phyloP scores from a whole-genome alignment of 1,140 invertebrate species.

The Aradophagus sp. region DNA sequence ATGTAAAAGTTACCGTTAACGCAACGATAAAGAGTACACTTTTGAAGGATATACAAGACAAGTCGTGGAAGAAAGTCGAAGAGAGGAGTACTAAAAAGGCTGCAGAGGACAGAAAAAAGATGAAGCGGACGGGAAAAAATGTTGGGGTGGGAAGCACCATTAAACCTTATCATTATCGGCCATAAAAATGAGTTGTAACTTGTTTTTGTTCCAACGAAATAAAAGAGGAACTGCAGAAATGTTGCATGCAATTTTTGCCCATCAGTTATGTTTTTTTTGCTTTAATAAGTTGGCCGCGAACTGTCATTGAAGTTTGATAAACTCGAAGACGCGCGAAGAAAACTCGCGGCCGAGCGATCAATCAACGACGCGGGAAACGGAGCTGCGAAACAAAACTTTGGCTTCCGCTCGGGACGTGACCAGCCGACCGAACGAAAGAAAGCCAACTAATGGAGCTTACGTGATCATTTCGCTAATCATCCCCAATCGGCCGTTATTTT shows the following conservation, averaged over 20 bases:
- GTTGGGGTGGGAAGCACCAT: too few relatives aligned
- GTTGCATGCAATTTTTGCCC: constrained; percentile 22
- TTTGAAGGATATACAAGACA: constrained; percentile 15
- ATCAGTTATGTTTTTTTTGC: constrained; percentile 26
- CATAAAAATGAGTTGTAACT: constrained; percentile 46
- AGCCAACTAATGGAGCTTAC: constrained; percentile 36
- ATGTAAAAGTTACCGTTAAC: constrained; percentile 33
- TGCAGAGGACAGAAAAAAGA: not conserved
- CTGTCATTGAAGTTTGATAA: constrained; percentile 56
- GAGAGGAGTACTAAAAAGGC: too few relatives aligned
- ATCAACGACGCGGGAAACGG: constrained; percentile 49
- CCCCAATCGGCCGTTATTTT: too few relatives aligned
- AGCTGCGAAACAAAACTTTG: constrained; percentile 47
- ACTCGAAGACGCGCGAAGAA: constrained; percentile 35
- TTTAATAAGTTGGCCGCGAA: constrained; percentile 39
- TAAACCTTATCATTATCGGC: constrained; percentile 40
- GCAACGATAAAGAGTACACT: constrained; percentile 37
- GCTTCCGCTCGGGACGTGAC: constrained; percentile 21
- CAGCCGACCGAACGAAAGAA: constrained; percentile 30
- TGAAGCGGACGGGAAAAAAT: not conserved
- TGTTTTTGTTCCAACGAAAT: constrained; percentile 30
- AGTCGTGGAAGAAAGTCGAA: constrained; percentile 3
- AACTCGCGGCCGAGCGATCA: constrained; percentile 43
- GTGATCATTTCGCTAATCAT: constrained; percentile 40
- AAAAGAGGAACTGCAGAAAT: constrained; percentile 12